These are phyloP conservation scores for Pelobates fuscus DNA, from an alignment of 2,113 vertebrate genomes.

Conservation along the genomic window DNA sequence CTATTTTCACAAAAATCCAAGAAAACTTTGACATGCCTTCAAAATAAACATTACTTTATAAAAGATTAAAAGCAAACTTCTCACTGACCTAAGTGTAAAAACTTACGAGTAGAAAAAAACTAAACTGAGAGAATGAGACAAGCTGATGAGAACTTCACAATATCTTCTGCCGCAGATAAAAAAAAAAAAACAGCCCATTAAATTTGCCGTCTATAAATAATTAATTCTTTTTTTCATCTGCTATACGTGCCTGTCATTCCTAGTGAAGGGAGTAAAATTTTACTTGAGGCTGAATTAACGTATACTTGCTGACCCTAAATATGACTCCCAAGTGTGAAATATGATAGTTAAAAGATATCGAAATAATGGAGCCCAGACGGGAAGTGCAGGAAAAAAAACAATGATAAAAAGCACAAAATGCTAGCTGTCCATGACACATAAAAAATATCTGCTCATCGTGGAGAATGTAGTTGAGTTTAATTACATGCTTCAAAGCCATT, in stretches of 20 bases:
- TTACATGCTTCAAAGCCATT: conserved; percentile 43
- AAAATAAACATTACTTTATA: conserved; percentile 3
- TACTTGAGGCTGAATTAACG: conserved; percentile 61
- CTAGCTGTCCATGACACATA: conserved; percentile 55
- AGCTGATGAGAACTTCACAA: conserved; percentile 19
- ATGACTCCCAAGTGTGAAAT: conserved; percentile 59
- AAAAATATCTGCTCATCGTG: conserved; percentile 44
- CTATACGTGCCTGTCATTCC: conserved; percentile 62
- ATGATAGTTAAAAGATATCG: conserved; percentile 61
- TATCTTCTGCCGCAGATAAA: conserved; percentile 34
- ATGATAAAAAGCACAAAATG: conserved; percentile 50
- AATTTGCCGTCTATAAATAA: conserved; percentile 62
- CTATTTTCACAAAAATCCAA: no score
- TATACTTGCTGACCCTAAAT: conserved; percentile 63
- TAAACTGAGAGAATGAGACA: conserved; percentile 21
- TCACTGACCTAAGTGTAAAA: conserved; percentile 17
- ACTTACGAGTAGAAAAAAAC: neutral
- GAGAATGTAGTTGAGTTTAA: conserved; percentile 54
- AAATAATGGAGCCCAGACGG: conserved; percentile 51
- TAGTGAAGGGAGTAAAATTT: conserved; percentile 60
- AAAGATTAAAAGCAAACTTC: conserved; percentile 19
- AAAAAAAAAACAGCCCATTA: conserved; percentile 28
- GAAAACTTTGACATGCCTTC: conserved; percentile 12
- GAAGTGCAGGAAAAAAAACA: conserved; percentile 43
- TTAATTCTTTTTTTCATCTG: conserved; percentile 53